Evolutionary conservation across 2,888 invertebrate species (phyloP), one percentile per base, ranked within the genome.

Genomic region (Meteorus colon): DNA sequence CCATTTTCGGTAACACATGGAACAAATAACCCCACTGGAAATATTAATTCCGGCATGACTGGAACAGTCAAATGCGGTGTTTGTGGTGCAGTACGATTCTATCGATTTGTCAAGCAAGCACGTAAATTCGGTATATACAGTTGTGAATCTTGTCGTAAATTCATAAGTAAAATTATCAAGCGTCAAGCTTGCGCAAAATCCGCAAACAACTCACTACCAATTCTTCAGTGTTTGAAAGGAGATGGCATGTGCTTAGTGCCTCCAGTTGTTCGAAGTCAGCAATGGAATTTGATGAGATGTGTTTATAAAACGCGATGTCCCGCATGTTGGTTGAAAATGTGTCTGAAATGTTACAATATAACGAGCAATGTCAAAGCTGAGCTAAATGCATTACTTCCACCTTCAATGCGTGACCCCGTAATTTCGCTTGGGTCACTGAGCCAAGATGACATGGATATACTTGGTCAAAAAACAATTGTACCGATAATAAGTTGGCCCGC

Each of bases 321-420:
- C 72, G 96, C 96, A 19, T 97, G 97, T 89, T 96, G 97, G 96
- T 91, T 97, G 14, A 95, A 95, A 90, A 93, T 95, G 92, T 96
- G 96, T 88, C 90, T 96, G 63, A 93, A 94, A 84, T 93, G 94
- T 77, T 95, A 95, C 89, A 95, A 95, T 89, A 93, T 96, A 86
- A 95, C 96, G 70, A 91, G 92, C 37, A 92, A 92, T 59, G 91
- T 95, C 77, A 93, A 93, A 86, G 91, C 93, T 78, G 93, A 94
- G 70, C 90, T 96, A 73, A 92, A 92, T 79, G 92, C 93, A 72
- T 92, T 95, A 90, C 90, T 96, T 81, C 95, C 96, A 0, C 90
- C 92, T 45, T 91, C 92, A 80, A 94, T 95, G 94, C 86, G 86
- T 78, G 88, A 87, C 80, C 83, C 86, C n/a, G 79, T 85, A n/a